These are phyloP conservation scores for Phymanthus crucifer DNA, from an alignment of 92 coral and sea anemone species.

Conservation along the genomic window DNA sequence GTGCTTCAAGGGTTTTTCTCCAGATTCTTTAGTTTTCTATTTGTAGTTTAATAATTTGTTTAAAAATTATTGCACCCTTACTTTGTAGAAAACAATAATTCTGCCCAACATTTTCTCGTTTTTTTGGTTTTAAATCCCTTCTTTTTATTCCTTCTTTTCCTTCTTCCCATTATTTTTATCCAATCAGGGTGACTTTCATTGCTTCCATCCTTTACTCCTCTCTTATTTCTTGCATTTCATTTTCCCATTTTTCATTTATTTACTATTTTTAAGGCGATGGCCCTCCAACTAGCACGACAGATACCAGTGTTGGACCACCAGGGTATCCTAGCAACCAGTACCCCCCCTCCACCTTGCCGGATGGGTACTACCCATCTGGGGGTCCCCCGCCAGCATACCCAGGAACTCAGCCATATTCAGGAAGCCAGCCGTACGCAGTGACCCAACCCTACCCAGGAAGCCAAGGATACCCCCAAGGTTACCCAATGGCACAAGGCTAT, in stretches of 20 bases:
- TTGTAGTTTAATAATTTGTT: too few relatives aligned
- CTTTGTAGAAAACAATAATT: too few relatives aligned
- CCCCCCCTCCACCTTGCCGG: constrained; percentile 20
- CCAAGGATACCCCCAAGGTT: constrained; percentile 19
- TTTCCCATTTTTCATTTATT: not conserved
- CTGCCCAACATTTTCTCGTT: too few relatives aligned
- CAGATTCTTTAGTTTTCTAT: too few relatives aligned
- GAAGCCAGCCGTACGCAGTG: constrained; percentile 27
- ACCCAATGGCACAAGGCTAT: not conserved
- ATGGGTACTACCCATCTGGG: constrained; percentile 21
- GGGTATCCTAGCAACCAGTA: constrained; percentile 12
- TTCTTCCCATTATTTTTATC: not conserved
- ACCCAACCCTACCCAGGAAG: constrained; percentile 32
- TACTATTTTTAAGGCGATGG: not conserved
- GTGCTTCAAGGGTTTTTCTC: too few relatives aligned
- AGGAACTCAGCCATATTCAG: not conserved
- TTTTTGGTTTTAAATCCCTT: not conserved
- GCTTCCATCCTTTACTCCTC: not conserved
- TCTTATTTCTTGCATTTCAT: not conserved
- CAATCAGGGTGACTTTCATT: too few relatives aligned
- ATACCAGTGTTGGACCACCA: constrained; percentile 3
- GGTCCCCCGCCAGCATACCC: constrained; percentile 40
- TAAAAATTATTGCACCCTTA: too few relatives aligned
- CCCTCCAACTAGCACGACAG: constrained; percentile 28
- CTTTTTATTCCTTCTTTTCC: not conserved